These are phyloP conservation scores for Tenthredo mesomela DNA, from an alignment of 2,888 invertebrate genomes.

Conservation along the genomic window DNA sequence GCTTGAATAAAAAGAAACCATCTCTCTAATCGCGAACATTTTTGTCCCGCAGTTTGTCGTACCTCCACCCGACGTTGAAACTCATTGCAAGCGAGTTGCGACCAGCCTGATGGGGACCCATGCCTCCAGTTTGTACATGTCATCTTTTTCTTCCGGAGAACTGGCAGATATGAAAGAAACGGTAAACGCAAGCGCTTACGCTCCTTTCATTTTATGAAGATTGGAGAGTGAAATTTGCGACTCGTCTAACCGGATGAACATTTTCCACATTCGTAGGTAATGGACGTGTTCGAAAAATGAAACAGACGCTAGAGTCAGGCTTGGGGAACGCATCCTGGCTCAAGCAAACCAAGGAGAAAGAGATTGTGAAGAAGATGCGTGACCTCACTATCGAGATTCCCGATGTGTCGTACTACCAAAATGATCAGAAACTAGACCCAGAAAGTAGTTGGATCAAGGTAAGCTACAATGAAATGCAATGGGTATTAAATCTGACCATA, in stretches of 20 bases:
- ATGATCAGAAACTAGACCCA: background rate
- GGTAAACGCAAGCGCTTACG: slow-evolving; percentile 58
- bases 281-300: slow-evolving; percentile 60
- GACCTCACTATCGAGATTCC: slow-evolving; percentile 62
- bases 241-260: background rate
- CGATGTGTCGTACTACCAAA: slow-evolving; percentile 56
- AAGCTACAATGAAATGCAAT: background rate
- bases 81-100: slow-evolving; percentile 62
- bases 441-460: slow-evolving; percentile 42
- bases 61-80: slow-evolving; percentile 55
- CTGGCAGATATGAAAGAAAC: slow-evolving; percentile 59
- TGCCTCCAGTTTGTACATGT: slow-evolving; percentile 65
- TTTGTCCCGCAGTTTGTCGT: slow-evolving; percentile 61
- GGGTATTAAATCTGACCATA: background rate
- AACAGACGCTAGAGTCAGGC: slow-evolving; percentile 60
- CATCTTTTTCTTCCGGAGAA: slow-evolving; percentile 62
- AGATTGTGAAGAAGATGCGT: slow-evolving; percentile 61
- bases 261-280: slow-evolving; percentile 58
- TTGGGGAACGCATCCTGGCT: slow-evolving; percentile 60
- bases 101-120: slow-evolving; percentile 61
- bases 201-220: background rate
- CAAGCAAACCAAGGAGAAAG: slow-evolving; percentile 52
- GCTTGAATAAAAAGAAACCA: background rate
- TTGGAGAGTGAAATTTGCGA: background rate
- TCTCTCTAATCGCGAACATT: background rate